These are phyloP conservation scores for Mythimna lalbum DNA, from an alignment of 2,888 invertebrate species.

Conservation along the genomic window DNA sequence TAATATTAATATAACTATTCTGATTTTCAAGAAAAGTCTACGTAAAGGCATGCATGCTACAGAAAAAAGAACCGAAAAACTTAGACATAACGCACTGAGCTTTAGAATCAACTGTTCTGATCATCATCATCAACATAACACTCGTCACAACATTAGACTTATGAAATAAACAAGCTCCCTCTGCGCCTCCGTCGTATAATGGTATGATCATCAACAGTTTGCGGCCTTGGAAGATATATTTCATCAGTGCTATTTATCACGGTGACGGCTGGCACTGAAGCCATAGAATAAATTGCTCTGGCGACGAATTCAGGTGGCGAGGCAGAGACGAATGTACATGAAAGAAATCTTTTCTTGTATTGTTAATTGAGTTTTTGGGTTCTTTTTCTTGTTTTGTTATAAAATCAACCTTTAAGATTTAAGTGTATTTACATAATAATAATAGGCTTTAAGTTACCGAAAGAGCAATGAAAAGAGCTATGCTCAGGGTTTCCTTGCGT, in stretches of 20 bases:
- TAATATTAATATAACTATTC: neutral
- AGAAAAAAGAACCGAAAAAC: neutral
- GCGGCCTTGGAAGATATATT: conserved; percentile 29
- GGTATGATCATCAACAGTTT: conserved; percentile 38
- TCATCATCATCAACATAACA: conserved; percentile 18
- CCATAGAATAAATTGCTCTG: conserved; percentile 37
- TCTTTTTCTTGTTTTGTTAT: too few relatives aligned
- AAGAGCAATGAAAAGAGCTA: too few relatives aligned
- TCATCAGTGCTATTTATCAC: conserved; percentile 45
- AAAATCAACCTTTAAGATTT: too few relatives aligned
- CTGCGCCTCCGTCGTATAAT: conserved; percentile 29
- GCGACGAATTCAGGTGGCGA: conserved; percentile 31
- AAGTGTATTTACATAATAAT: too few relatives aligned
- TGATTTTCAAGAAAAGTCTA: neutral
- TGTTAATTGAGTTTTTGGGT: too few relatives aligned
- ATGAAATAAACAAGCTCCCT: conserved; percentile 31
- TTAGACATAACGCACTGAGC: neutral
- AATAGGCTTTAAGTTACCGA: too few relatives aligned
- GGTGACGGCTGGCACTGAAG: conserved; percentile 21
- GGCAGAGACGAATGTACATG: neutral
- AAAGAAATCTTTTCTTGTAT: too few relatives aligned
- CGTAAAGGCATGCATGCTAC: neutral
- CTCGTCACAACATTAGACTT: conserved; percentile 15
- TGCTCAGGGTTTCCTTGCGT: too few relatives aligned
- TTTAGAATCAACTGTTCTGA: neutral